These are phyloP conservation scores for Gasterosteus aculeatus DNA, from an alignment of 2,113 vertebrate species.

Conservation along the genomic window DNA sequence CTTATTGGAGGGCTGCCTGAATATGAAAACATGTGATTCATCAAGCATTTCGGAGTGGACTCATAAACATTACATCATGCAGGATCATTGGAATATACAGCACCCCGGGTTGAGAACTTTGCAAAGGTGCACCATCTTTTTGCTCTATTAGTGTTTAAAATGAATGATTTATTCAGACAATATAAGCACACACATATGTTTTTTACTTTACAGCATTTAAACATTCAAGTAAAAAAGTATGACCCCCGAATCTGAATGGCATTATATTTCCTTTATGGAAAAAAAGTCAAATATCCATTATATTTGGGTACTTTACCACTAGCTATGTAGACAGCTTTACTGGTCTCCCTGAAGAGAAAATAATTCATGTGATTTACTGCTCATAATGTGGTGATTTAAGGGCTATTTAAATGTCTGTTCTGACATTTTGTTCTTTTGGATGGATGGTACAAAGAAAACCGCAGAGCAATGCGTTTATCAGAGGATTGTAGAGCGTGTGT, in stretches of 20 bases:
- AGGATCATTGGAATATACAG: not conserved
- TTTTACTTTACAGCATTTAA: not conserved
- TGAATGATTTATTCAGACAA: not conserved
- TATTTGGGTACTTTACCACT: not conserved
- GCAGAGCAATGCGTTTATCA: not conserved
- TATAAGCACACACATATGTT: not conserved
- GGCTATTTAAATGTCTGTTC: not conserved
- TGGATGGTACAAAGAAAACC: not conserved
- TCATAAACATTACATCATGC: not conserved
- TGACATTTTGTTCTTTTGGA: not conserved
- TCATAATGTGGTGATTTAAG: constrained; percentile 5
- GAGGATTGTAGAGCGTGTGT: not conserved
- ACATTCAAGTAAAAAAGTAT: not conserved
- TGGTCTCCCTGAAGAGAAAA: not conserved
- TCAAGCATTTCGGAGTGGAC: not conserved
- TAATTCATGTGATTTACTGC: constrained; percentile 8
- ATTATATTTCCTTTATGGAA: not conserved
- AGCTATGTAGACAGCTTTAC: not conserved
- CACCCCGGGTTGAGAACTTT: not conserved
- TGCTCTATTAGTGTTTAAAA: not conserved
- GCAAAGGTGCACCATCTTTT: not conserved
- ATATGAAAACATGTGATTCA: not conserved
- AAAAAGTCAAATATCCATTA: not conserved
- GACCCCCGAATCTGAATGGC: not conserved
- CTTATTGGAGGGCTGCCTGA: not conserved